Conservation (phyloP, 2,888 invertebrate species). For the Cetonia aurata region DNA sequence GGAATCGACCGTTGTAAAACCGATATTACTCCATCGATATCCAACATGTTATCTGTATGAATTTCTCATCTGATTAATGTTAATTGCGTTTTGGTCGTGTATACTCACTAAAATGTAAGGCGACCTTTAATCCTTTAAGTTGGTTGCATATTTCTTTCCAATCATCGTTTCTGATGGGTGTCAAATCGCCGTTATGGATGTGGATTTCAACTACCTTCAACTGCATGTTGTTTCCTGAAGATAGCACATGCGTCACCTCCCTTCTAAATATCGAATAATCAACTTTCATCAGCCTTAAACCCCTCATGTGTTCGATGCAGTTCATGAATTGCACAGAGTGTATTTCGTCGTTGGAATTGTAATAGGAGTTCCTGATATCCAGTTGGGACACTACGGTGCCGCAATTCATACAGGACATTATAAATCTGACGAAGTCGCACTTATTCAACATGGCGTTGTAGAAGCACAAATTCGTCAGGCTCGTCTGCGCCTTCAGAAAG, state of each 20-base stretch:
- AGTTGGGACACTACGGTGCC: conserved; percentile 62
- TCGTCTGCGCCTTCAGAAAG: conserved; percentile 64
- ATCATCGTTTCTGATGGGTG: conserved; percentile 63
- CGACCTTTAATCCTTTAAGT: conserved; percentile 65
- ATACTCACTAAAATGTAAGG: conserved; percentile 56
- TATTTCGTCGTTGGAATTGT: conserved; percentile 63
- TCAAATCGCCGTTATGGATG: conserved; percentile 65
- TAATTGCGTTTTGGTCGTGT: conserved; percentile 47
- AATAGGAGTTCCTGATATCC: conserved; percentile 66
- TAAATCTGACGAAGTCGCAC: conserved; percentile 64
- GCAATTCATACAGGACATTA: conserved; percentile 64
- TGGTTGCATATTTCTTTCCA: conserved; percentile 64
- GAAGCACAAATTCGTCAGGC: conserved; percentile 64
- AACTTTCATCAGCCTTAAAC: conserved; percentile 63
- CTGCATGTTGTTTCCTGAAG: conserved; percentile 61
- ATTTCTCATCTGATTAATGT: conserved; percentile 51
- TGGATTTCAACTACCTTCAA: conserved; percentile 64
- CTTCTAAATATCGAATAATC: conserved; percentile 68
- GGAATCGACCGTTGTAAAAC: conserved; percentile 67
- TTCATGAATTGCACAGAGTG: conserved; percentile 54
- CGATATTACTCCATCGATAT: conserved; percentile 66
- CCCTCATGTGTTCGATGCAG: conserved; percentile 63
- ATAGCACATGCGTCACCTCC: conserved; percentile 64
- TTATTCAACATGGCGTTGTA: conserved; percentile 66
- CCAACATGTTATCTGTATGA: conserved; percentile 61